Evolutionary conservation across 2,113 vertebrate genomes (phyloP).

Genomic region (Saccopteryx leptura): DNA sequence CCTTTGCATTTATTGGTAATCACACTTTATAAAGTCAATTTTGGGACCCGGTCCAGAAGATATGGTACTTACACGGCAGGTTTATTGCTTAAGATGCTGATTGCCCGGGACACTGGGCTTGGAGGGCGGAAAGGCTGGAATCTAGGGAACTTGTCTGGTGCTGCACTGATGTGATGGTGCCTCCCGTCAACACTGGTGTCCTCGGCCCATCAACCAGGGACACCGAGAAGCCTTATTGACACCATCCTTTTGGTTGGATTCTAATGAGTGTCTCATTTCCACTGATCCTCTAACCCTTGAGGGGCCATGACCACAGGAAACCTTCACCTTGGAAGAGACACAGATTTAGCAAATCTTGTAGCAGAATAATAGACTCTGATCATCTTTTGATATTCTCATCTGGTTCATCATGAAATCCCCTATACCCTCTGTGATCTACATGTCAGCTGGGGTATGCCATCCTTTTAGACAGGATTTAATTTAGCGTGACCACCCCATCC

Average conservation of each 20-base stretch:
- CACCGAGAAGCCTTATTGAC: background rate
- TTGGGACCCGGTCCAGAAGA: background rate
- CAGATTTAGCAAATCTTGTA: background rate
- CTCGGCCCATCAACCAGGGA: background rate
- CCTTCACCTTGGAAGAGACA: background rate
- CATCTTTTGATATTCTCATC: background rate
- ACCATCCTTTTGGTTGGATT: background rate
- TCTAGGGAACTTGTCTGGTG: background rate
- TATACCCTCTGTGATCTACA: background rate
- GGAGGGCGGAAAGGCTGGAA: background rate
- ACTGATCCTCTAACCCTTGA: background rate
- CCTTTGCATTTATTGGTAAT: background rate
- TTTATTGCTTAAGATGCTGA: background rate
- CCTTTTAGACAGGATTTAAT: background rate
- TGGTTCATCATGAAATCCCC: background rate
- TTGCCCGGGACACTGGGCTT: background rate
- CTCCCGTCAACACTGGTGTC: background rate
- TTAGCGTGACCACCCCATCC: background rate
- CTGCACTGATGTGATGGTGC: background rate
- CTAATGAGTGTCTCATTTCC: background rate
- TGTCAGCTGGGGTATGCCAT: accelerated
- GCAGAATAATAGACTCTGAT: background rate
- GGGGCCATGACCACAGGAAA: background rate
- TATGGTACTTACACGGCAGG: background rate
- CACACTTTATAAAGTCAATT: background rate